These are phyloP conservation scores for Saguinus oedipus DNA, from an alignment of 2,797 vertebrate genomes.

Conservation along the genomic window DNA sequence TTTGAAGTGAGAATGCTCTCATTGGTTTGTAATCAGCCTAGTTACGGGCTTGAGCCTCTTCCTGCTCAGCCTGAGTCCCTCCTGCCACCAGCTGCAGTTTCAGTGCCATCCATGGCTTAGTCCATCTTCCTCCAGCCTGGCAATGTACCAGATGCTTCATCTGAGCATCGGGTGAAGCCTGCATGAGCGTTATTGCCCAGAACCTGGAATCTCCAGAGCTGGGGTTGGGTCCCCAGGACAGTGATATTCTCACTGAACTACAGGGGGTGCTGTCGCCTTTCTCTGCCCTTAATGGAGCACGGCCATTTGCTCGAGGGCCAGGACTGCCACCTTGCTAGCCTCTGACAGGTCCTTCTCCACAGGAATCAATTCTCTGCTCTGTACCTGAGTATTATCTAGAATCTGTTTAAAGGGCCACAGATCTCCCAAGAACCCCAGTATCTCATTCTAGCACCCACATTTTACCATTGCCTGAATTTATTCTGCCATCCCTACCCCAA, in stretches of 20 bases:
- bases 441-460: rapidly evolving
- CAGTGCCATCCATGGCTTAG: not conserved
- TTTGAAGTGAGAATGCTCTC: not conserved
- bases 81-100: not conserved
- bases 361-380: not conserved
- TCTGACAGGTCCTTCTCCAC: not conserved
- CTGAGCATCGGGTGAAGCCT: rapidly evolving
- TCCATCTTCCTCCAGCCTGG: not conserved
- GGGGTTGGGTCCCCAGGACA: not conserved
- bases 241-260: not conserved
- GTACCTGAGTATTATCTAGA: not conserved
- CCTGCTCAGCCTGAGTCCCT: not conserved
- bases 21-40: not conserved
- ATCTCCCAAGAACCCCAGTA: not conserved
- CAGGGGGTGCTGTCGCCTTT: rapidly evolving
- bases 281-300: not conserved
- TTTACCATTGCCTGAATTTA: not conserved
- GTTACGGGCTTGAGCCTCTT: not conserved
- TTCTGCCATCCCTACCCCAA: not conserved
- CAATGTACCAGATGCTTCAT: not conserved
- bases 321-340: not conserved
- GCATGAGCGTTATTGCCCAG: not conserved
- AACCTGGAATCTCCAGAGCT: not conserved
- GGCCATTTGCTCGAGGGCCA: not conserved
- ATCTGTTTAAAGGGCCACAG: not conserved